phyloP scores from a whole-genome alignment of 1,140 invertebrate species.

The Ostrea edulis region DNA sequence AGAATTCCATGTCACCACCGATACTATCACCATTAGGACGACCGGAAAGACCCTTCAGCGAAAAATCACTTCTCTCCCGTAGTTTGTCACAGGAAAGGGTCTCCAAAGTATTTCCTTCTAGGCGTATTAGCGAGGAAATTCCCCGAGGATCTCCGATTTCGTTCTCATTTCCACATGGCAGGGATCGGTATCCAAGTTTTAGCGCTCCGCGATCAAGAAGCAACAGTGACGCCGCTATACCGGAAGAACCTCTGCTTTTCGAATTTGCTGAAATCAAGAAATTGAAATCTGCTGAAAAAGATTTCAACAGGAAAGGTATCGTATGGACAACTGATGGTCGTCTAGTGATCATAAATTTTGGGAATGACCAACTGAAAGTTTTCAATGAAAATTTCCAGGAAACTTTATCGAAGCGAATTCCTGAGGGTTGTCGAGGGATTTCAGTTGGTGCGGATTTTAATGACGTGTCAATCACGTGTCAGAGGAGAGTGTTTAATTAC shows the following conservation, averaged over 20 bases:
- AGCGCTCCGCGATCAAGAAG: background rate
- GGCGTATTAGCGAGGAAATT: background rate
- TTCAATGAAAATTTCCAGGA: conserved; percentile 27
- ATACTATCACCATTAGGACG: background rate
- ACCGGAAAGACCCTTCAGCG: background rate
- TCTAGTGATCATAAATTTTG: conserved; percentile 32
- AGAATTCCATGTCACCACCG: background rate
- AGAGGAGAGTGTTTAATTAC: conserved; percentile 21
- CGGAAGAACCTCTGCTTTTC: background rate
- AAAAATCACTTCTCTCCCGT: background rate
- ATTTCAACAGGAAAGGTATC: conserved; percentile 41
- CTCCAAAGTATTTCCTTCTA: background rate
- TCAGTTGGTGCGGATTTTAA: background rate
- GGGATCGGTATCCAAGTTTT: background rate
- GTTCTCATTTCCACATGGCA: background rate
- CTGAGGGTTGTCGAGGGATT: conserved; percentile 4
- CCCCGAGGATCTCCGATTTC: background rate
- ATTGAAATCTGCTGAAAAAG: conserved; percentile 31
- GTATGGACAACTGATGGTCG: conserved; percentile 28
- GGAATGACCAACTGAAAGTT: conserved; percentile 32
- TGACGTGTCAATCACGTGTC: conserved; percentile 11
- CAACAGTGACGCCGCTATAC: conserved; percentile 7
- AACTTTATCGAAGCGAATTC: background rate
- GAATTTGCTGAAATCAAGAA: background rate
- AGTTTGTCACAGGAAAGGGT: background rate